A percentile compares a stretch with the other conserved stretches of the same genome.
phyloP scores from a whole-genome alignment of 2,888 invertebrate species.

The Timandra comae region DNA sequence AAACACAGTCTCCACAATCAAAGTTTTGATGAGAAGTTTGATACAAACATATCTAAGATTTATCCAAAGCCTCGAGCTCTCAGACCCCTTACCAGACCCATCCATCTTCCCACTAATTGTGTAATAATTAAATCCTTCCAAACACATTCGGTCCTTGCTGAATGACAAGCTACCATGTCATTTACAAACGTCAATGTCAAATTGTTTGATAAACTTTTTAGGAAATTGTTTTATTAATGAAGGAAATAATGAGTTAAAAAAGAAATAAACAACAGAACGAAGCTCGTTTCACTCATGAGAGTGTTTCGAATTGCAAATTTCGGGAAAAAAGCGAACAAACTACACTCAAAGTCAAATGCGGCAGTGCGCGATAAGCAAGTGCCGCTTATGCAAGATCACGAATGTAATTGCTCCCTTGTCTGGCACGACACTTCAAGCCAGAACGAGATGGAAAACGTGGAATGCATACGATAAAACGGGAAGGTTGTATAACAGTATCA shows the following conservation, averaged over 20 bases:
- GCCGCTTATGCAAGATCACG: slow-evolving; percentile 78
- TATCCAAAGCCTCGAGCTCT: slow-evolving; percentile 36
- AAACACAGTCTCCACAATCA: not conserved
- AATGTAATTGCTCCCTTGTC: slow-evolving; percentile 78
- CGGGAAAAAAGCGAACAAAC: slow-evolving; percentile 65
- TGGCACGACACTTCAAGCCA: slow-evolving; percentile 73
- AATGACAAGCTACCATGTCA: slow-evolving; percentile 11
- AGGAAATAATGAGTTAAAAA: slow-evolving; percentile 26
- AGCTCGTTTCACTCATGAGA: slow-evolving; percentile 50
- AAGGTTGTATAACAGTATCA: slow-evolving; percentile 43
- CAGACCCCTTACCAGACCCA: slow-evolving; percentile 36
- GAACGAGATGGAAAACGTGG: slow-evolving; percentile 50
- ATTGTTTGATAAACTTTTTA: no score
- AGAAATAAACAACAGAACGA: slow-evolving; percentile 31
- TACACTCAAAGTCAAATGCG: slow-evolving; percentile 73
- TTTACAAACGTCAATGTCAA: no score
- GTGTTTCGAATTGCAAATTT: slow-evolving; percentile 73
- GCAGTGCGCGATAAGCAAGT: slow-evolving; percentile 73
- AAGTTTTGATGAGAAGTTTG: not conserved
- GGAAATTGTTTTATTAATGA: slow-evolving; percentile 20
- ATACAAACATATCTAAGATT: slow-evolving; percentile 21
- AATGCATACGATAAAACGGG: slow-evolving; percentile 42
- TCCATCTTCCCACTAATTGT: slow-evolving; percentile 53
- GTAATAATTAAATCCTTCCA: slow-evolving; percentile 53
- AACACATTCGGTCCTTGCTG: slow-evolving; percentile 32